Evolutionary conservation across 2,113 vertebrate genomes (phyloP), one percentile per base, ranked within the genome.

Genomic region (Pelobates fuscus): DNA sequence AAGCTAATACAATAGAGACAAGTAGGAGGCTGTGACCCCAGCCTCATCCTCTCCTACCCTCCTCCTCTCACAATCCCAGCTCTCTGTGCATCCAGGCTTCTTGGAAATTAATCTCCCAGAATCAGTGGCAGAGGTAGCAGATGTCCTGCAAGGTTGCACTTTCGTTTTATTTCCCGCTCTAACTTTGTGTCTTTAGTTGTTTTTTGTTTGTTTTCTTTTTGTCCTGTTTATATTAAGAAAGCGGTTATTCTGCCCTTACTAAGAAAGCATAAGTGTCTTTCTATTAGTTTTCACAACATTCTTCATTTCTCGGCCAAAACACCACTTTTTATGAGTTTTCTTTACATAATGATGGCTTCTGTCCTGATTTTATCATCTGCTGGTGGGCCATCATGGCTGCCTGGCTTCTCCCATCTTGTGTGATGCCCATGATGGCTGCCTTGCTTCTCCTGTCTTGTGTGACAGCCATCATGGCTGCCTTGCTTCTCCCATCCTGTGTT

Each of bases 1-100:
- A 10, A 79, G 12, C 77, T 4, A 21, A 65, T 64, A 77, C 65
- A 32, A 2, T 4, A 70, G 65, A 57, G 32, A 71, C 0, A 2
- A 43, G 43, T 30, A 49, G 63, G 17, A 15, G 12, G 29, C 57
- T 26, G 57, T 25, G 8, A 23, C 4, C 20, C 66, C 1, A 30
- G 73, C 27, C 58, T 26, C 46, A 37, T 0, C 0, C 64, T 0
- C 0, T 61, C 62, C 67, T 2, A 8, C 14, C 49, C 57, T 71
- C 49, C 41, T 70, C 77, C 55, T 71, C 77, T 54, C 55, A 58
- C 0, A 14, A 6, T 27, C 46, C 44, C 67, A 18, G 30, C 41
- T 24, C 0, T 62, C 23, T 41, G n/a, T 61, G 73, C 64, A 77
- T 24, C 55, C 73, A 68, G 25, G 3, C 54, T 15, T 3, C 65